A percentile compares a stretch with the other conserved stretches of the same genome.
These are phyloP conservation scores for Pantherophis vulpinus DNA, from an alignment of 2,797 vertebrate species.

Conservation along the genomic window DNA sequence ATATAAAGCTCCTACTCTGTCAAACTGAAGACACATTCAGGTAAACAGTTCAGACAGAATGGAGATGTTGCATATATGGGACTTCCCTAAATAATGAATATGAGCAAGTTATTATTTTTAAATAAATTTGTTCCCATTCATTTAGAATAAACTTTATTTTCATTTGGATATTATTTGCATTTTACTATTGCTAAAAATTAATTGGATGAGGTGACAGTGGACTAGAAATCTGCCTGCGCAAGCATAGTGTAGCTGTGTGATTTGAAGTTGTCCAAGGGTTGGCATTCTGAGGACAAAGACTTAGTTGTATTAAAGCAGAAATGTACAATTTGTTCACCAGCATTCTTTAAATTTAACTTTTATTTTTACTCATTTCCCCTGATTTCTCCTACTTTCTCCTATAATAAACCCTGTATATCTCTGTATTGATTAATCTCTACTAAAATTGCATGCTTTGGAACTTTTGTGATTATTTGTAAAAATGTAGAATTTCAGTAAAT, in stretches of 20 bases:
- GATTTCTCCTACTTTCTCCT: not conserved
- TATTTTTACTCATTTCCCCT: not conserved
- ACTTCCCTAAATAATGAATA: conserved; percentile 57
- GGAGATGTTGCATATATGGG: conserved; percentile 46
- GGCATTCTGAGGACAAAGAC: not conserved
- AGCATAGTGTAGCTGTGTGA: too few relatives aligned
- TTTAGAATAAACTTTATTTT: conserved; percentile 16
- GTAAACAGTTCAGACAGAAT: conserved; percentile 32
- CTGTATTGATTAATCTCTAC: not conserved
- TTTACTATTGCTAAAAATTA: not conserved
- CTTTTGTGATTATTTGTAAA: not conserved
- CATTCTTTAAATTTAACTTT: not conserved
- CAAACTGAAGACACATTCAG: not conserved
- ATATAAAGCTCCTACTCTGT: not conserved
- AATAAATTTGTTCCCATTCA: conserved; percentile 4
- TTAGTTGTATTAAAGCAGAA: not conserved
- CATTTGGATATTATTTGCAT: conserved; percentile 40
- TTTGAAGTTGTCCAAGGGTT: not conserved
- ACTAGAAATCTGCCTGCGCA: not conserved
- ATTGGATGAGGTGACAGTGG: not conserved
- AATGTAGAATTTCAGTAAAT: not conserved
- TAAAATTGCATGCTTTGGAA: not conserved
- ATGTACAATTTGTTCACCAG: not conserved
- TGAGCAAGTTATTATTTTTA: conserved; percentile 41
- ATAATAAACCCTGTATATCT: not conserved